Evolutionary conservation across 1,140 invertebrate genomes (phyloP).

Genomic region (Conus ventricosus): DNA sequence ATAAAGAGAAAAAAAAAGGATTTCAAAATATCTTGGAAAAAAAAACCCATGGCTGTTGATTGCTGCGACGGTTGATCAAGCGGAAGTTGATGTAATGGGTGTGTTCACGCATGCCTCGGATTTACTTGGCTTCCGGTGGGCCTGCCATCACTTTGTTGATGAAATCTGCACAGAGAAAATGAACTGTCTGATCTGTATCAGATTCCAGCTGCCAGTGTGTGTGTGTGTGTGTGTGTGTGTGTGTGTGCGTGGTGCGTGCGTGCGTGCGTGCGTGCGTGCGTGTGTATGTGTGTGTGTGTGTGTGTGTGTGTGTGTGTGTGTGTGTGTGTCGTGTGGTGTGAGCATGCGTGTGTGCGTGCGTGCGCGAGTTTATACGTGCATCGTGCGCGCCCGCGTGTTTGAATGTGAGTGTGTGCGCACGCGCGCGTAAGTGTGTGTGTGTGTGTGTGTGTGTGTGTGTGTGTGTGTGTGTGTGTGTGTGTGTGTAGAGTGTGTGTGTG

Average conservation of each 20-base stretch:
- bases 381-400: no score
- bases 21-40: background rate
- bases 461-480: no score
- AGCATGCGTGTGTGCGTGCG: no score
- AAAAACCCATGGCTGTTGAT: background rate
- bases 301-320: no score
- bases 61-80: background rate
- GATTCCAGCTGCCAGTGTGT: background rate
- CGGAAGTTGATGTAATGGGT: background rate
- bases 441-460: no score
- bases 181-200: background rate
- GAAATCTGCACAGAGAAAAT: slow-evolving; percentile 53
- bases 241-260: background rate
- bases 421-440: no score
- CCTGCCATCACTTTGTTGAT: slow-evolving; percentile 64
- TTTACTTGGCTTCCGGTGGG: slow-evolving; percentile 42
- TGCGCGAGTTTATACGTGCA: no score
- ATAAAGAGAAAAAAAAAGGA: background rate
- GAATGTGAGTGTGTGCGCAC: no score
- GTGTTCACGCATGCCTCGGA: background rate
- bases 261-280: background rate
- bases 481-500: no score
- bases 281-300: no score
- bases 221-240: background rate
- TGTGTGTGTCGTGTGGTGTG: no score